Conservation (phyloP, 2,797 vertebrate species). For the Fundulus diaphanus region DNA sequence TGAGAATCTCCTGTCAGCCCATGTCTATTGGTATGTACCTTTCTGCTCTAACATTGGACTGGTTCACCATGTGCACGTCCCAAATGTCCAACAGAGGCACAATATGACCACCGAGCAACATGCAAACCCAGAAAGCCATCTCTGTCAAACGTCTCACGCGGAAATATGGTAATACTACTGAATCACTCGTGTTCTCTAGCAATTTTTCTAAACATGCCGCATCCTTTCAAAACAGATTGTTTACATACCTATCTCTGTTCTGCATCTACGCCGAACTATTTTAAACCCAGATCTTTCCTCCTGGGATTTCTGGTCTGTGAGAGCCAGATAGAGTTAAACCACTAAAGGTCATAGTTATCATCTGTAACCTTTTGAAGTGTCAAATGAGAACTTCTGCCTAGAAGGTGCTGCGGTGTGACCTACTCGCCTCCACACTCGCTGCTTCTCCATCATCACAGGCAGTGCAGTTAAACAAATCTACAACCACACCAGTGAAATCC, state of each 20-base stretch:
- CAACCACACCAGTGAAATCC: constrained; percentile 14
- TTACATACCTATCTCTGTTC: neutral
- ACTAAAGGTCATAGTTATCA: constrained; percentile 3
- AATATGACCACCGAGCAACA: too few relatives aligned
- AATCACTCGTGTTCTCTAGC: neutral
- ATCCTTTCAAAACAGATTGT: neutral
- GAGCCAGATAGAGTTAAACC: neutral
- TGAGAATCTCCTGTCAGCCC: too few relatives aligned
- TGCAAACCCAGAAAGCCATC: too few relatives aligned
- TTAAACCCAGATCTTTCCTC: neutral
- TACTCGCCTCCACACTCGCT: neutral
- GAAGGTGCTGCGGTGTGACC: neutral
- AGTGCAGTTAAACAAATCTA: neutral
- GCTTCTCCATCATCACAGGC: neutral
- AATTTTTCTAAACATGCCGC: too few relatives aligned
- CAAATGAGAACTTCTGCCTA: neutral
- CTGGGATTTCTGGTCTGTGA: neutral
- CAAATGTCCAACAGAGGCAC: too few relatives aligned
- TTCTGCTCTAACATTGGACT: too few relatives aligned
- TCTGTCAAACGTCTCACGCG: neutral
- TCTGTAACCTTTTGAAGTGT: neutral
- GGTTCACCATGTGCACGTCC: too few relatives aligned
- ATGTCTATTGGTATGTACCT: too few relatives aligned
- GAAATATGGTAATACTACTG: neutral
- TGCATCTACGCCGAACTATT: neutral